Base-by-base conservation (phyloP, 2,888 invertebrate genomes). In the Limnephilus auricula region DNA sequence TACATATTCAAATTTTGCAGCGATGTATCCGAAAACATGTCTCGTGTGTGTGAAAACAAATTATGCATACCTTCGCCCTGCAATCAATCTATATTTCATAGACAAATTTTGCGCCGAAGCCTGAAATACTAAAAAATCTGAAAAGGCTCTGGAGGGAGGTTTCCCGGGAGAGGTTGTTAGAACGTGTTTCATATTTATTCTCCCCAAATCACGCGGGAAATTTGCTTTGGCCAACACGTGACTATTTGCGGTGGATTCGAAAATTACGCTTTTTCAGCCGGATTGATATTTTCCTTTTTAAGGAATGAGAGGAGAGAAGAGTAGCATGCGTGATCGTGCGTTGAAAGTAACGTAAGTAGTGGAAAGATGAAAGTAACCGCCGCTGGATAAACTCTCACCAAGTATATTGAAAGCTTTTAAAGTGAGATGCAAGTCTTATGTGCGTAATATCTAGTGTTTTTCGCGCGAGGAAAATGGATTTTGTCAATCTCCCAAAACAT, bases 161-260 rank as follows among this genome's bases (percentile, higher is more conserved):
- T 65, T 79, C 87, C 32, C 79, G 87, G 87, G 32, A 32, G n/a
- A 32, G 87, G 87, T 79, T 88, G 87, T 78, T 65, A 78, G 90
- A 30, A 90, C 90, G 90, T 90, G 90, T 90, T 87, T 79, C 80
- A 87, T 90, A 90, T 90, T 90, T 90, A 90, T 90, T 80, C 85
- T 85, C 32, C 45, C 91, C 84, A 89, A 91, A 86, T 89, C 91
- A 85, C 89, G 86, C 86, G 79, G 85, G 50, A 89, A 89, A 89
- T 91, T 89, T 91, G 91, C 85, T 89, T 45, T 89, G 79, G 79
- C 79, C 25, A 89, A 79, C 80, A 89, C 91, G 91, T 91, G 91
- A 91, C 91, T 89, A 86, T 79, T 89, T 91, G 89, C 45, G 84
- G 84, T 31, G 79, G 37, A 83, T 84, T 91, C 89, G 89, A 85